Evolutionary conservation across 2,888 invertebrate genomes (phyloP).

Genomic region (Acheta domesticus): DNA sequence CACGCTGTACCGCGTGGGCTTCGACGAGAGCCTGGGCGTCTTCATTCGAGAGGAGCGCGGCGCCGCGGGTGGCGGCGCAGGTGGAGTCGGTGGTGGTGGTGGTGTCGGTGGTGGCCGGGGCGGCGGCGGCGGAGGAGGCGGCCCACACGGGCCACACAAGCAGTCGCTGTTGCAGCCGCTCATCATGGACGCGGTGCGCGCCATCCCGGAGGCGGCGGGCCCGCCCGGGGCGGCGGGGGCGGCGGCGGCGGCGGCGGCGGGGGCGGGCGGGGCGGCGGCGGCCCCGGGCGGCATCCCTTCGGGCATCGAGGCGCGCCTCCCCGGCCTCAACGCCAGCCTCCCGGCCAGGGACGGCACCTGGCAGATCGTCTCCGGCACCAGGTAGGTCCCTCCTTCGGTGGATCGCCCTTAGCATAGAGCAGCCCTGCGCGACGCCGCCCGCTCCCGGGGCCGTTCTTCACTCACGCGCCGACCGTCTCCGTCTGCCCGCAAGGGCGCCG

Average conservation of each 20-base stretch:
- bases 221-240: slow-evolving; percentile 42
- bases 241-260: slow-evolving; percentile 53
- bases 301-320: slow-evolving; percentile 37
- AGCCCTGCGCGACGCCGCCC: no score
- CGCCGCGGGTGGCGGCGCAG: slow-evolving; percentile 49
- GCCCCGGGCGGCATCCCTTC: slow-evolving; percentile 38
- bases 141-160: slow-evolving; percentile 54
- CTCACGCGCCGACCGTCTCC: no score
- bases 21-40: slow-evolving; percentile 35
- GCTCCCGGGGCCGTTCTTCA: no score
- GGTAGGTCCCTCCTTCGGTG: slow-evolving; percentile 49
- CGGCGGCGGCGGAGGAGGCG: slow-evolving; percentile 54
- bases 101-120: slow-evolving; percentile 46
- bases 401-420: no score
- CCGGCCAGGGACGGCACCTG: slow-evolving; percentile 71
- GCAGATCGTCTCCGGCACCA: slow-evolving; percentile 72
- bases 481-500: no score
- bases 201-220: slow-evolving; percentile 53
- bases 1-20: slow-evolving; percentile 45
- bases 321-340: slow-evolving; percentile 42
- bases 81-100: slow-evolving; percentile 45
- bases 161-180: slow-evolving; percentile 12
- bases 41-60: slow-evolving; percentile 45
- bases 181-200: slow-evolving; percentile 46
- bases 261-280: slow-evolving; percentile 38